Evolutionary conservation across 2,888 invertebrate species (phyloP).

Genomic region (Drosophila rellima): DNA sequence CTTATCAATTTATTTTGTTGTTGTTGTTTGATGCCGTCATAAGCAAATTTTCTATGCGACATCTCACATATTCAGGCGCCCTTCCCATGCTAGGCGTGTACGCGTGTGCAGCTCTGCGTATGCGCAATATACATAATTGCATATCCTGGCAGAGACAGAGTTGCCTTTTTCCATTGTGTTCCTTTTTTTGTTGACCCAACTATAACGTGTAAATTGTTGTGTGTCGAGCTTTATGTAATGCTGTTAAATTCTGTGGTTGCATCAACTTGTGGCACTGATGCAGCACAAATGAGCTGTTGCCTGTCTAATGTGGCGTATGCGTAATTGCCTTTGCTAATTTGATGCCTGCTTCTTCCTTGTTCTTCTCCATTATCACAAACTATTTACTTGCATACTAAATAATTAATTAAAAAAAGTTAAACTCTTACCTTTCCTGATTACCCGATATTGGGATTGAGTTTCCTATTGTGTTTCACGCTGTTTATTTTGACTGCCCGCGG

Average conservation of each 20-base stretch:
- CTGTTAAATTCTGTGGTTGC: slow-evolving; percentile 32
- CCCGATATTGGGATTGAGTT: too few species aligned
- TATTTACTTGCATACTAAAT: slow-evolving; percentile 2
- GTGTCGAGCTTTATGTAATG: slow-evolving; percentile 37
- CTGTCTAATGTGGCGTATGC: slow-evolving; percentile 44
- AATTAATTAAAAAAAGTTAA: slow-evolving; percentile 17
- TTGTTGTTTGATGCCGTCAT: slow-evolving; percentile 48
- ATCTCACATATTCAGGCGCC: slow-evolving; percentile 20
- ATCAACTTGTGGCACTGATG: slow-evolving; percentile 28
- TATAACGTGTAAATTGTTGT: slow-evolving; percentile 34
- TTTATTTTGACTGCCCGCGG: slow-evolving; percentile 30
- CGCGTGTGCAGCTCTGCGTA: slow-evolving; percentile 30
- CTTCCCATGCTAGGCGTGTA: background rate
- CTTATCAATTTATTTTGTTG: slow-evolving; percentile 56
- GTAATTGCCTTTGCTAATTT: slow-evolving; percentile 37
- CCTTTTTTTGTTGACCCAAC: slow-evolving; percentile 32
- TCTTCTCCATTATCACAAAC: background rate
- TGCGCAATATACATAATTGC: slow-evolving; percentile 54
- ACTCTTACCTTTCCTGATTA: slow-evolving; percentile 17
- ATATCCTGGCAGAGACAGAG: slow-evolving; percentile 32
- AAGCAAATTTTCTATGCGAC: slow-evolving; percentile 53
- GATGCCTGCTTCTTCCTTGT: slow-evolving; percentile 11
- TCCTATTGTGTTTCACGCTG: slow-evolving; percentile 31
- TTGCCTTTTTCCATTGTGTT: slow-evolving; percentile 2
- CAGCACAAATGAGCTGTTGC: slow-evolving; percentile 23